phyloP scores from a whole-genome alignment of 2,888 invertebrate genomes.

The Lochmaea capreae region DNA sequence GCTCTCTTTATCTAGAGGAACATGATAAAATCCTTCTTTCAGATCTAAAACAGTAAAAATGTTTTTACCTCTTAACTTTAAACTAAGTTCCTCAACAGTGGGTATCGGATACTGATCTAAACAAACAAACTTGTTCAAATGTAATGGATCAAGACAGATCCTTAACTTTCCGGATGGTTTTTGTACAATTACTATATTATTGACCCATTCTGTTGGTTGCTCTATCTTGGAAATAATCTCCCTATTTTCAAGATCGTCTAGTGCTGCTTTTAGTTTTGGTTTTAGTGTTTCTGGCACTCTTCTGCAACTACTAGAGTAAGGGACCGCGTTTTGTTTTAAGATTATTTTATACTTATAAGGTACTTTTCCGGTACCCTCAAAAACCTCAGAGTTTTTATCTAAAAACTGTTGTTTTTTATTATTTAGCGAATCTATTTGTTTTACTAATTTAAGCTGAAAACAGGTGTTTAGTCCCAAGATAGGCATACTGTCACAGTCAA shows the following conservation, averaged over 20 bases:
- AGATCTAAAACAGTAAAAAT: slow-evolving; percentile 43
- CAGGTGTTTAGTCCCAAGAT: too few species aligned
- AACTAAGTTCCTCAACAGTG: slow-evolving; percentile 4
- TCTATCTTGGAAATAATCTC: slow-evolving; percentile 31
- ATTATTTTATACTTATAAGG: slow-evolving; percentile 9
- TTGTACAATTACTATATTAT: slow-evolving; percentile 28
- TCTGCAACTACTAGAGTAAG: slow-evolving; percentile 3
- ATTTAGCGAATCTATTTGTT: background rate
- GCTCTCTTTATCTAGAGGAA: slow-evolving; percentile 46
- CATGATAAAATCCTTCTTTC: slow-evolving; percentile 50
- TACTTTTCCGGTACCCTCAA: slow-evolving; percentile 20
- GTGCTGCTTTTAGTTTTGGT: slow-evolving; percentile 15
- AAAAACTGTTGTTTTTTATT: background rate
- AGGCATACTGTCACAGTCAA: too few species aligned
- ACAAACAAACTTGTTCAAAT: background rate
- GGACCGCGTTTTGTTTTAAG: slow-evolving; percentile 19
- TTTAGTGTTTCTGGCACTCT: slow-evolving; percentile 19
- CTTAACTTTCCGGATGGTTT: slow-evolving; percentile 22
- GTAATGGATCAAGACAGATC: slow-evolving; percentile 46
- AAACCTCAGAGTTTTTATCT: background rate
- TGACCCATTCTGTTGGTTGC: slow-evolving; percentile 26
- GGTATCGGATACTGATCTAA: slow-evolving; percentile 17
- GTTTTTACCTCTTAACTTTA: slow-evolving; percentile 21
- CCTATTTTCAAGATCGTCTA: slow-evolving; percentile 25
- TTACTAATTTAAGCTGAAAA: background rate